These are phyloP conservation scores for Cheilosia pagana DNA, from an alignment of 2,888 invertebrate species.

Conservation along the genomic window DNA sequence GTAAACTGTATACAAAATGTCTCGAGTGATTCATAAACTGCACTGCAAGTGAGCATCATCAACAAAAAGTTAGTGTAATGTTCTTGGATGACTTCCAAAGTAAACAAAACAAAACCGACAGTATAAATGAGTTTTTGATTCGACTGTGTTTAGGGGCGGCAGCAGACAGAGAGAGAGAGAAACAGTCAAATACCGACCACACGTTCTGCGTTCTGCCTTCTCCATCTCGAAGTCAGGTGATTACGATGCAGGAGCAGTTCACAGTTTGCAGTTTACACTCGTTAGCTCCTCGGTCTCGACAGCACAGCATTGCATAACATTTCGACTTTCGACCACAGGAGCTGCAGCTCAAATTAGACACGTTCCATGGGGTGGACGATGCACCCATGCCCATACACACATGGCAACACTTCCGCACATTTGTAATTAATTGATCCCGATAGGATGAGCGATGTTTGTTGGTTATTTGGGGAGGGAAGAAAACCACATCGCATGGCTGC, in stretches of 20 bases:
- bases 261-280: constrained; percentile 18
- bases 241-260: constrained; percentile 48
- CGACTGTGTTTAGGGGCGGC: constrained; percentile 2
- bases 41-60: constrained; percentile 22
- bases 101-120: constrained; percentile 42
- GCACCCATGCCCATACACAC: constrained; percentile 8
- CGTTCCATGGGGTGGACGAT: constrained; percentile 1
- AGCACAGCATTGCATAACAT: constrained; percentile 37
- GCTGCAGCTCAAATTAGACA: constrained; percentile 31
- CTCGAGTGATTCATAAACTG: constrained; percentile 72
- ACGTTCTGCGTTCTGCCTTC: neutral
- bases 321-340: constrained; percentile 24
- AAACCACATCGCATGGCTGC: constrained; percentile 36
- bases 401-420: constrained; percentile 37
- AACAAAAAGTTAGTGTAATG: constrained; percentile 61
- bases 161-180: neutral
- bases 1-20: constrained; percentile 19
- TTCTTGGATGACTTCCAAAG: constrained; percentile 54
- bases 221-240: constrained; percentile 37
- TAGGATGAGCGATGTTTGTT: constrained; percentile 6
- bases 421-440: constrained; percentile 50
- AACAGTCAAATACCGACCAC: too few species aligned
- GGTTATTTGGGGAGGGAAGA: constrained; percentile 7
- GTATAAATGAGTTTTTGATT: constrained; percentile 70
- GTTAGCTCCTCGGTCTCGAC: constrained; percentile 36